Conservation (phyloP, 2,888 invertebrate genomes). For the Dione vanillae region DNA sequence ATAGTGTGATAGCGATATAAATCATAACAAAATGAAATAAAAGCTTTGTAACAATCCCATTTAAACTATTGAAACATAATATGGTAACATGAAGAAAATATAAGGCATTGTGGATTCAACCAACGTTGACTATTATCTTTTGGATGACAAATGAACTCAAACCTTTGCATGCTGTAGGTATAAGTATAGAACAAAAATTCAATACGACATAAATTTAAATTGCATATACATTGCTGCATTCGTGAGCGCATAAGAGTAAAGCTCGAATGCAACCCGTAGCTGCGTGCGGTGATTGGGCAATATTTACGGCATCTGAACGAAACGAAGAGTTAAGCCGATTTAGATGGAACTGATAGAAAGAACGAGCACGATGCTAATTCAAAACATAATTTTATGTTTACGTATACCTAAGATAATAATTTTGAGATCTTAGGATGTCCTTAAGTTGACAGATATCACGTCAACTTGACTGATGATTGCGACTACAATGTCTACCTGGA, state of each 20-base stretch:
- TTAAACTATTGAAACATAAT: constrained; percentile 17
- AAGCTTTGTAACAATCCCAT: constrained; percentile 5
- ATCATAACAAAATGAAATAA: background rate
- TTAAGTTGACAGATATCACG: constrained; percentile 57
- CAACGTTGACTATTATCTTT: constrained; percentile 70
- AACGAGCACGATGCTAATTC: constrained; percentile 71
- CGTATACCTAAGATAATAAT: constrained; percentile 57
- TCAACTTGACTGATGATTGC: constrained; percentile 39
- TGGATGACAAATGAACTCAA: constrained; percentile 73
- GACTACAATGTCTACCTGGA: background rate
- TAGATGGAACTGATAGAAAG: constrained; percentile 70
- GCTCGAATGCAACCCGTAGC: constrained; percentile 40
- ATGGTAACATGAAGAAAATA: constrained; percentile 62
- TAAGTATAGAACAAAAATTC: constrained; percentile 33
- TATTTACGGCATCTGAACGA: constrained; percentile 45
- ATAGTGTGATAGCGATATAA: no score
- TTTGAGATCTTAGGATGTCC: constrained; percentile 43
- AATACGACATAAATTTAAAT: constrained; percentile 27
- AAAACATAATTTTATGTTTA: constrained; percentile 67
- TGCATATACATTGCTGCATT: constrained; percentile 57
- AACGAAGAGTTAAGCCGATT: constrained; percentile 74
- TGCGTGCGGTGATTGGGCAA: constrained; percentile 48
- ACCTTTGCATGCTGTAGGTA: constrained; percentile 57
- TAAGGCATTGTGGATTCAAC: constrained; percentile 71
- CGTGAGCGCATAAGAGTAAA: constrained; percentile 38